A percentile compares a stretch with the other conserved stretches of the same genome.
Evolutionary conservation across 2,797 vertebrate genomes (phyloP).

Genomic region (Schizopygopsis malacanthus): DNA sequence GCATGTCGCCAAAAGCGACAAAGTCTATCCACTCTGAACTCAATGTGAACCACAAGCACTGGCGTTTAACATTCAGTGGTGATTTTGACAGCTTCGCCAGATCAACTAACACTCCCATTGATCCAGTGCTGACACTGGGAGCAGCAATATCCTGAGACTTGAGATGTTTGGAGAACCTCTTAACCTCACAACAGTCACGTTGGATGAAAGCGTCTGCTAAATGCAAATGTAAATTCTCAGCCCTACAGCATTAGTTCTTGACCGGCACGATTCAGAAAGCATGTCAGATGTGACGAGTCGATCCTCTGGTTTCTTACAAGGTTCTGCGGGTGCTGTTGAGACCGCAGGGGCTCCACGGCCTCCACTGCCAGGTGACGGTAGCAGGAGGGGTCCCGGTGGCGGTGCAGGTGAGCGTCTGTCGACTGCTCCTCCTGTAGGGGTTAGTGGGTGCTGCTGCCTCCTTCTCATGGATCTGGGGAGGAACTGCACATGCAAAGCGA

Average conservation of each 20-base stretch:
- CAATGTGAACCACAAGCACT: constrained; percentile 43
- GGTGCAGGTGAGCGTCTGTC: constrained; percentile 93
- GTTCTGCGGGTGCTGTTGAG: constrained; percentile 81
- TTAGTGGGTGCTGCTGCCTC: constrained; percentile 88
- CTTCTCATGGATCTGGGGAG: constrained; percentile 94
- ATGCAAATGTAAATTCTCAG: not conserved
- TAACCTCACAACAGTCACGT: constrained; percentile 2
- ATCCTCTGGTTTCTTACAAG: constrained; percentile 76
- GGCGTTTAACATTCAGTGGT: constrained; percentile 37
- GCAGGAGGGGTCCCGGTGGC: constrained; percentile 86
- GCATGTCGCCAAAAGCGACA: constrained; percentile 55
- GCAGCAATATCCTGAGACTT: constrained; percentile 40
- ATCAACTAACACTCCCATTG: constrained; percentile 40
- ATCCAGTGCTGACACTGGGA: not conserved
- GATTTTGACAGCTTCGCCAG: constrained; percentile 37
- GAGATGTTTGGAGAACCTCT: constrained; percentile 40
- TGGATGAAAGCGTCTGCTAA: not conserved
- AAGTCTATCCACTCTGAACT: constrained; percentile 62
- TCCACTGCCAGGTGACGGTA: constrained; percentile 91
- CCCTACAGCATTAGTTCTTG: not conserved
- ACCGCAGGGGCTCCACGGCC: constrained; percentile 93
- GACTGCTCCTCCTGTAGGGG: constrained; percentile 89
- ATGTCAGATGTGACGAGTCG: not conserved
- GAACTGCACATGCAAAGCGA: constrained; percentile 79
- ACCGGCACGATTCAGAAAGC: not conserved